phyloP scores from a whole-genome alignment of 2,797 vertebrate species.

The Pelobates cultripes region DNA sequence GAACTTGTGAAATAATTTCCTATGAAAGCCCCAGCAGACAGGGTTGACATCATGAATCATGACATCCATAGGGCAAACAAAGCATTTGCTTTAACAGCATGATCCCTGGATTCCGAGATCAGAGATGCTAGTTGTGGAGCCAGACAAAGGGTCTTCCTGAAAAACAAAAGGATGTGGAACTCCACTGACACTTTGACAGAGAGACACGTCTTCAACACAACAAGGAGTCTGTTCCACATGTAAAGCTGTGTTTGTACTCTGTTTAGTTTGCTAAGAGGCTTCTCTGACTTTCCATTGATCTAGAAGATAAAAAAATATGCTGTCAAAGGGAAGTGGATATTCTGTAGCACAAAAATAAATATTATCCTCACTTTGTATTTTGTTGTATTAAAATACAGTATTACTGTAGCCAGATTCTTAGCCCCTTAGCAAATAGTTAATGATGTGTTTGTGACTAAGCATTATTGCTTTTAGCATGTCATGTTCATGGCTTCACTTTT shows the following conservation, averaged over 20 bases:
- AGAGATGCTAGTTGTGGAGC: slow-evolving; percentile 58
- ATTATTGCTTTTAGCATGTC: not conserved
- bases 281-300: slow-evolving; percentile 22
- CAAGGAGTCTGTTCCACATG: slow-evolving; percentile 11
- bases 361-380: not conserved
- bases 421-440: not conserved
- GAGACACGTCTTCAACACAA: slow-evolving; percentile 39
- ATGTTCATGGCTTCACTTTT: too few relatives aligned
- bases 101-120: slow-evolving; percentile 63
- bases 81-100: slow-evolving; percentile 60
- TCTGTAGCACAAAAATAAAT: not conserved
- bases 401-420: not conserved
- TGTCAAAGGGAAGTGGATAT: slow-evolving; percentile 12
- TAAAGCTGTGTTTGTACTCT: slow-evolving; percentile 1
- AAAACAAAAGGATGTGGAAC: slow-evolving; percentile 51
- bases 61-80: slow-evolving; percentile 67
- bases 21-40: slow-evolving; percentile 67
- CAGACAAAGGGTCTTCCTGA: slow-evolving; percentile 57
- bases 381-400: not conserved
- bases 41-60: slow-evolving; percentile 65
- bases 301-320: slow-evolving; percentile 20
- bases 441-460: not conserved
- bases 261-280: slow-evolving; percentile 14
- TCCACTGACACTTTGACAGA: slow-evolving; percentile 31
- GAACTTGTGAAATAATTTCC: slow-evolving; percentile 71